Conservation (phyloP, 2,888 invertebrate species). For the Eupsilia transversa region DNA sequence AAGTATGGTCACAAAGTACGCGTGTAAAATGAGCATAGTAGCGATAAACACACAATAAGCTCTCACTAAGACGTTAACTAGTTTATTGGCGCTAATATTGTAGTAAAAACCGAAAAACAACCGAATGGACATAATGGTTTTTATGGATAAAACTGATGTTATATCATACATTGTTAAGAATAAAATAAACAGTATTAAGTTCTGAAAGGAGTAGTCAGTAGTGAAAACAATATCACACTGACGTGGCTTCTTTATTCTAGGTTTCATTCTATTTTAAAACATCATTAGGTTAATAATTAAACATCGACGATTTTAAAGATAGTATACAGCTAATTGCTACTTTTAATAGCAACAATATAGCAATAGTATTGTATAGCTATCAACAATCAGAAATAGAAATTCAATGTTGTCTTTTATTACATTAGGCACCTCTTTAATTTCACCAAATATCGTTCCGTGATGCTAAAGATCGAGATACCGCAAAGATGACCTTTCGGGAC, state of each 20-base stretch:
- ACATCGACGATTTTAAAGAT: neutral
- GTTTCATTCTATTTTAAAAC: neutral
- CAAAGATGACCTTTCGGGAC: no score
- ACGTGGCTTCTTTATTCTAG: neutral
- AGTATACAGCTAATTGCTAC: no score
- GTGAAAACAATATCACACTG: neutral
- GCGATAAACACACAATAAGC: conserved; percentile 8
- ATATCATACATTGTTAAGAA: neutral
- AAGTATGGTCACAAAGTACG: rapidly evolving
- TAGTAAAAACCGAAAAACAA: conserved; percentile 17
- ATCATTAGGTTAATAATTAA: neutral
- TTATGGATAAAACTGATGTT: neutral
- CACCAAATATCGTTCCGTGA: no score
- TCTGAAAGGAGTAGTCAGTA: no score
- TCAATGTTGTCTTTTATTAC: neutral
- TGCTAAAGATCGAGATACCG: no score
- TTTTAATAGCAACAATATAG: no score
- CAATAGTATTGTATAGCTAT: no score
- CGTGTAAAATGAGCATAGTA: neutral
- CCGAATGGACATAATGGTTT: conserved; percentile 4
- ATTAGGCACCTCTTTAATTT: neutral
- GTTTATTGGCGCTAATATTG: neutral
- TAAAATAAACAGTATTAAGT: neutral
- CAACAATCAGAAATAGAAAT: neutral
- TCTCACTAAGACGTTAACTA: neutral